Conservation (phyloP, 2,113 vertebrate species). For the Nettapus auritus region DNA sequence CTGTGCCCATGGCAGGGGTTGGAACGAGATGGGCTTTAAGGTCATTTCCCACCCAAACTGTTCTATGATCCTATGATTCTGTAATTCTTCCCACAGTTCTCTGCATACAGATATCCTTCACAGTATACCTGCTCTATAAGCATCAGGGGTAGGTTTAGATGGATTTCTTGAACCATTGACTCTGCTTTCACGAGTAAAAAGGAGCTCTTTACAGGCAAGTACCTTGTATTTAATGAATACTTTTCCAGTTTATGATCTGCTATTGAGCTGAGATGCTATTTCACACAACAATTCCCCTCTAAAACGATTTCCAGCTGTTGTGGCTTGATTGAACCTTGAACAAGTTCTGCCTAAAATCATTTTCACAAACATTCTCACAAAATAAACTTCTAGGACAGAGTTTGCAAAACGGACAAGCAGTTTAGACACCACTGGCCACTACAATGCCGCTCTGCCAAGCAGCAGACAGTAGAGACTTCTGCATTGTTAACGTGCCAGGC, state of each 20-base stretch:
- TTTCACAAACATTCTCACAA: not conserved
- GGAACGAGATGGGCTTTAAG: too few species aligned
- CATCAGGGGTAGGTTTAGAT: rapidly evolving
- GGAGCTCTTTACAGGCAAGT: not conserved
- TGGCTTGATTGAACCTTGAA: not conserved
- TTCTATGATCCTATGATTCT: too few species aligned
- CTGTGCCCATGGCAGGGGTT: too few species aligned
- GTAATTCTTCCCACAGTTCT: not conserved
- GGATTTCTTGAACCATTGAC: not conserved
- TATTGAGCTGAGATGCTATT: not conserved
- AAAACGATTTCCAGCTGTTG: not conserved
- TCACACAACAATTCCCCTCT: not conserved
- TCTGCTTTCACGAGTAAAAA: not conserved
- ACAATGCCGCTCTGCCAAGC: too few species aligned
- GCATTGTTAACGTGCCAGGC: rapidly evolving
- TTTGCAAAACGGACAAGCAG: rapidly evolving
- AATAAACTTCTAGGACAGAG: not conserved
- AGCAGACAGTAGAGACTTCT: not conserved
- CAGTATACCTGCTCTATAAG: rapidly evolving
- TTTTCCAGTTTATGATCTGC: not conserved
- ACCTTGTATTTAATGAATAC: not conserved
- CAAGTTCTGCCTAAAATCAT: not conserved
- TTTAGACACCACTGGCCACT: not conserved
- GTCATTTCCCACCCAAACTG: too few species aligned
- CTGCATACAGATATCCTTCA: rapidly evolving